A percentile compares a stretch with the other conserved stretches of the same genome.
These are phyloP conservation scores for Drosophila serrata DNA, from an alignment of 1,140 invertebrate genomes.

Conservation along the genomic window DNA sequence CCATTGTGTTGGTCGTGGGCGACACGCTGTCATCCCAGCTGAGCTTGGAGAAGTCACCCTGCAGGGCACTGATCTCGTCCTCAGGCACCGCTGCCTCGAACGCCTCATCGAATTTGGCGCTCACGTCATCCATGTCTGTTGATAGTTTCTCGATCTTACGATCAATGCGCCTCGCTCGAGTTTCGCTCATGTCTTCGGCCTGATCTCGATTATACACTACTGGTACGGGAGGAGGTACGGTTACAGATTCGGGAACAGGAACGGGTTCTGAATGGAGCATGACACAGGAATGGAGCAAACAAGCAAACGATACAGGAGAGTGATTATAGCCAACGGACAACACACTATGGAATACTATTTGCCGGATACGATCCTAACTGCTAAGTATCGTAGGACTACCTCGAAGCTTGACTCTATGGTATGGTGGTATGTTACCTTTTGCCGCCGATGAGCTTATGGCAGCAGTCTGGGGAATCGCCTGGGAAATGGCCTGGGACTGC, in stretches of 20 bases:
- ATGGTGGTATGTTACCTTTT: conserved; percentile 65
- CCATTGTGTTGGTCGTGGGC: conserved; percentile 82
- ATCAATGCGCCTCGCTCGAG: conserved; percentile 86
- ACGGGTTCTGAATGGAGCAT: conserved; percentile 37
- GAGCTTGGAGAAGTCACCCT: conserved; percentile 84
- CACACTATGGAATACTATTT: conserved; percentile 31
- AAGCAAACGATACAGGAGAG: conserved; percentile 67
- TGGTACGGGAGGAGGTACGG: neutral
- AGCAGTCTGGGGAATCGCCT: conserved; percentile 44
- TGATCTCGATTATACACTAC: conserved; percentile 62
- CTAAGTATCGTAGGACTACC: conserved; percentile 52
- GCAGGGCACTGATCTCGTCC: conserved; percentile 80
- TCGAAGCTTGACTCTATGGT: conserved; percentile 42
- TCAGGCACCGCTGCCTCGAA: conserved; percentile 74
- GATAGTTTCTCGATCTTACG: conserved; percentile 87
- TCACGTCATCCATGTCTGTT: conserved; percentile 82
- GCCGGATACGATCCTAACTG: conserved; percentile 39
- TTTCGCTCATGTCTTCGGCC: conserved; percentile 78
- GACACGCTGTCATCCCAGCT: conserved; percentile 85
- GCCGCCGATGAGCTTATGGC: conserved; percentile 51
- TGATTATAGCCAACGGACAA: conserved; percentile 67
- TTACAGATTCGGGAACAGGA: conserved; percentile 12
- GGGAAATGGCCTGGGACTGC: conserved; percentile 51
- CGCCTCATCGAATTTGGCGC: conserved; percentile 71
- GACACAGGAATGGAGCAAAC: conserved; percentile 54